Evolutionary conservation across 2,888 invertebrate genomes (phyloP), one percentile per base, ranked within the genome.

Genomic region (Drosophila paranaensis): DNA sequence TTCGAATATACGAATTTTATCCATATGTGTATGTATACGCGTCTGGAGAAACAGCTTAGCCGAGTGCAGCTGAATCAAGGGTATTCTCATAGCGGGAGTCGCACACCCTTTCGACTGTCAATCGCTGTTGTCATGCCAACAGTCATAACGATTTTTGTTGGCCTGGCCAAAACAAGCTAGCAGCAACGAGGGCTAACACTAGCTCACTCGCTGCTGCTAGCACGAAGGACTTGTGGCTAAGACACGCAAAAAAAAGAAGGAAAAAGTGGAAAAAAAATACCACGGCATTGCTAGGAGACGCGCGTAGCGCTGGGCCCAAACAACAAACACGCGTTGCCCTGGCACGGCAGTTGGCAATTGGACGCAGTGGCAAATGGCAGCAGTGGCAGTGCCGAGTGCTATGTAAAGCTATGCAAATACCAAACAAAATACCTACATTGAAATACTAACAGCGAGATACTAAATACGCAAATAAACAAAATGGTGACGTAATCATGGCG

Each of bases 211-310:
- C 67, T 71, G 77, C 61, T 79, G 77, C 20, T 79, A 79, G 71
- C 77, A 70, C 71, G 71, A 76, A 69, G 61, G 71, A 58, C 71
- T 61, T 40, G 66, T 16, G 48, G 61, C 65, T 66, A 50, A 65
- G 48, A 83, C 84, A 81, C 78, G 42, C 55, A 55, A 16, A 16
- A 30, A 30, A n/a, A 10, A 30, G 16, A 11, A 1, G 13, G 4
- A 13, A 14, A 55, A 13, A 14, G 10, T 33, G 6, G 5, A 50
- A 48, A 30, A 6, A 30, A 8, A 42, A 83, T 72, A 74, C 75
- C 85, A 71, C 71, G 66, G 79, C 79, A 90, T 90, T 91, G 91
- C 91, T 90, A 91, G 91, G 91, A 89, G 80, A 91, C 91, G 70
- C 71, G 73, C 16, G 55, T n/a, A n/a, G 25, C 76, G 65, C 48